Evolutionary conservation across 2,888 invertebrate genomes (phyloP).

Genomic region (Congeria kusceri): DNA sequence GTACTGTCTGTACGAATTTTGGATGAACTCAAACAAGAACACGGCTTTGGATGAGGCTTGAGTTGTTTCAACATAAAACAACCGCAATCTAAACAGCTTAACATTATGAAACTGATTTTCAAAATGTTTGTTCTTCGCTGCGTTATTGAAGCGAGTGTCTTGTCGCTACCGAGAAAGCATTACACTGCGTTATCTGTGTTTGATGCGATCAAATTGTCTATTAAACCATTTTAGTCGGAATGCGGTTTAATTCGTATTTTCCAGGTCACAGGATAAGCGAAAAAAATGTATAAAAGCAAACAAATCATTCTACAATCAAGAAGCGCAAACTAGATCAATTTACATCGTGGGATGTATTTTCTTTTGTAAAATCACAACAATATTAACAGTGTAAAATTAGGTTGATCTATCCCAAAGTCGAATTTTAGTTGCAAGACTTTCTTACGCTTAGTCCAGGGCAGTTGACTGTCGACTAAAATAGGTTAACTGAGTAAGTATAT

Average conservation of each 20-base stretch:
- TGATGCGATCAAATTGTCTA: background rate
- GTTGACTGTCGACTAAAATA: too few relatives aligned
- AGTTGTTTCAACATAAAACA: background rate
- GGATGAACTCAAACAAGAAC: conserved; percentile 19
- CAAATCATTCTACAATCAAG: too few relatives aligned
- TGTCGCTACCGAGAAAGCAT: background rate
- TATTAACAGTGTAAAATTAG: too few relatives aligned
- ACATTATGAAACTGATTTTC: conserved; percentile 11
- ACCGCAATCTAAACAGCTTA: conserved; percentile 13
- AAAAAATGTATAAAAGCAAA: too few relatives aligned
- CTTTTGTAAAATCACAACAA: too few relatives aligned
- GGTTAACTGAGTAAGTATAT: too few relatives aligned
- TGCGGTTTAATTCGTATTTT: background rate
- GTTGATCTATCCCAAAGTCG: too few relatives aligned
- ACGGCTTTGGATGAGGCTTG: conserved; percentile 28
- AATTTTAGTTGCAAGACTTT: too few relatives aligned
- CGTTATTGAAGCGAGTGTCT: conserved; percentile 7
- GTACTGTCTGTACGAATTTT: conserved; percentile 13
- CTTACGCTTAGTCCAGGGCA: too few relatives aligned
- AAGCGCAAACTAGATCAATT: too few relatives aligned
- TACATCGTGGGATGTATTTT: too few relatives aligned
- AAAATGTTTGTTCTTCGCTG: conserved; percentile 20
- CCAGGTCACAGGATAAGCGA: too few relatives aligned
- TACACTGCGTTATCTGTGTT: background rate
- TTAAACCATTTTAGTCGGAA: background rate